phyloP scores from a whole-genome alignment of 1,140 invertebrate species.

The Pseudomyrmex dendroicus region DNA sequence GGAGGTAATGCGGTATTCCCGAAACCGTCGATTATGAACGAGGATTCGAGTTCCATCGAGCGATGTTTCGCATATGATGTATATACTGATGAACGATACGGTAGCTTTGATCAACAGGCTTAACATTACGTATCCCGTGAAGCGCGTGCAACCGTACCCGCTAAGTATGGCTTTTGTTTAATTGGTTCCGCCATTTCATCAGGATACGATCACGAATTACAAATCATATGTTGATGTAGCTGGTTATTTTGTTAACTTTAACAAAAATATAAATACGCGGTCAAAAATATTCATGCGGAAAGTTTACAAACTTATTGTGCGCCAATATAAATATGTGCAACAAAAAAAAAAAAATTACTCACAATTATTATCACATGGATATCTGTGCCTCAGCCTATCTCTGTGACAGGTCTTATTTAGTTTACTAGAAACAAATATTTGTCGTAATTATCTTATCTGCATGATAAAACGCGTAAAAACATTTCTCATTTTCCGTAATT shows the following conservation, averaged over 20 bases:
- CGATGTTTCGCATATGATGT: constrained; percentile 29
- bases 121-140: not conserved
- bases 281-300: too few relatives aligned
- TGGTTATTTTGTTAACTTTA: not conserved
- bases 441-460: not conserved
- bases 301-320: too few relatives aligned
- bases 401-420: too few relatives aligned
- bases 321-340: too few relatives aligned
- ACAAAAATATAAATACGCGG: too few relatives aligned
- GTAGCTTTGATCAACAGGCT: constrained; percentile 44
- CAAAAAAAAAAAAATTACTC: too few relatives aligned
- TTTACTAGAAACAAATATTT: too few relatives aligned
- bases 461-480: not conserved
- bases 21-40: constrained; percentile 49
- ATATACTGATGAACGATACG: constrained; percentile 41
- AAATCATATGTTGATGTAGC: constrained; percentile 1
- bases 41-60: constrained; percentile 39
- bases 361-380: too few relatives aligned
- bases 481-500: not conserved
- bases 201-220: not conserved
- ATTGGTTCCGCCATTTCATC: constrained; percentile 8
- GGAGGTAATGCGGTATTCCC: not conserved
- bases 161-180: not conserved
- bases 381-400: too few relatives aligned
- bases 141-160: too few relatives aligned